phyloP scores from a whole-genome alignment of 2,113 vertebrate genomes.

The Aegithalos caudatus region DNA sequence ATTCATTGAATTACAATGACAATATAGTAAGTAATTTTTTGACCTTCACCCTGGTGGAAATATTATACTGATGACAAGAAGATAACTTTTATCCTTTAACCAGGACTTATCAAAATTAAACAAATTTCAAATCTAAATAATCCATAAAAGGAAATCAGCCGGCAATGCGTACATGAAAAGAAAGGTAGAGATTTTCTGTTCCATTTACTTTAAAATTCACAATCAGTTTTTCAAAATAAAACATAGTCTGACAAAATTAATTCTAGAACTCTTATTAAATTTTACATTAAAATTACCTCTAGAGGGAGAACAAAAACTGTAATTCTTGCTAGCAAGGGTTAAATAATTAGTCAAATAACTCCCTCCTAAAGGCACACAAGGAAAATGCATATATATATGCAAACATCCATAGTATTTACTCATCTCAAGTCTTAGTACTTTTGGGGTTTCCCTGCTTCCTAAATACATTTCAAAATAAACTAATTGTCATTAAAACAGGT shows the following conservation, averaged over 20 bases:
- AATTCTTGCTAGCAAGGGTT: background rate
- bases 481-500: background rate
- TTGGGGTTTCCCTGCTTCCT: accelerated
- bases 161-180: background rate
- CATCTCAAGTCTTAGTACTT: background rate
- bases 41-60: background rate
- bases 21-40: background rate
- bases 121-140: background rate
- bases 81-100: background rate
- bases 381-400: background rate
- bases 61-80: background rate
- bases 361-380: background rate
- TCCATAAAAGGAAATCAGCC: accelerated
- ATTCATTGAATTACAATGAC: background rate
- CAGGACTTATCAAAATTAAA: background rate
- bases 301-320: background rate
- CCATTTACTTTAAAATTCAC: background rate
- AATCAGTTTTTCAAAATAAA: background rate
- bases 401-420: background rate
- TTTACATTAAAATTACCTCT: background rate
- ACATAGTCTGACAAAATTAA: background rate
- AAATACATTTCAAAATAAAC: background rate
- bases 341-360: background rate
- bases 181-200: background rate
- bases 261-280: background rate